phyloP scores from a whole-genome alignment of 1,140 invertebrate genomes.

The Plutomurus gul region DNA sequence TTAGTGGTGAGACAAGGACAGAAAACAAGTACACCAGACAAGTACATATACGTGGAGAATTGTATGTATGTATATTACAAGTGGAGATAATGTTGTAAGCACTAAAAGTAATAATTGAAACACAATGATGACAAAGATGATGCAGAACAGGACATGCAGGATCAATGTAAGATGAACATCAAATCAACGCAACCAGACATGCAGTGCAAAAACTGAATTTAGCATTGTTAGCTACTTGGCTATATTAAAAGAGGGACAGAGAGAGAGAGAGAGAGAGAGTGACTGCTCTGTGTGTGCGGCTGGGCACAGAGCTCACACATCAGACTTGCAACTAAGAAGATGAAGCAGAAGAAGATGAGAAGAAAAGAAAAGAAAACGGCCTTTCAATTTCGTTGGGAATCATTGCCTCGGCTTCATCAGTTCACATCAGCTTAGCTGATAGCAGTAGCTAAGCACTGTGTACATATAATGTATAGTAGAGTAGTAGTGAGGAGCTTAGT shows the following conservation, averaged over 20 bases:
- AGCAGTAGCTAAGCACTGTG: too few species aligned
- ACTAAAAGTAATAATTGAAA: neutral
- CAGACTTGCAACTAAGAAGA: too few species aligned
- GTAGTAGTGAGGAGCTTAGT: too few species aligned
- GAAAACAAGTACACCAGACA: constrained; percentile 3
- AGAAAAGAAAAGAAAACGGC: neutral
- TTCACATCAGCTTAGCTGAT: neutral
- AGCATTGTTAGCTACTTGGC: neutral
- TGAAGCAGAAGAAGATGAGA: neutral
- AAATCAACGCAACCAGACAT: neutral
- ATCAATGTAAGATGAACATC: neutral
- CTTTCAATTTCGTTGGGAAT: neutral
- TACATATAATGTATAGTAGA: too few species aligned
- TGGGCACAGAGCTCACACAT: too few species aligned
- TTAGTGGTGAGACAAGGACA: neutral
- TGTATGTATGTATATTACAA: neutral
- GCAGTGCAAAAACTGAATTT: neutral
- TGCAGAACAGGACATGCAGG: neutral
- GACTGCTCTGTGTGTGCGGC: too few species aligned
- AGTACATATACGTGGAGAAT: neutral
- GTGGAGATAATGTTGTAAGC: neutral
- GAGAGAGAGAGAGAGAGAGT: neutral
- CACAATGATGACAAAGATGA: neutral
- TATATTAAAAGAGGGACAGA: neutral
- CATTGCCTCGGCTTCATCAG: neutral